Conservation (phyloP, 2,797 vertebrate genomes). For the Momotus momota region DNA sequence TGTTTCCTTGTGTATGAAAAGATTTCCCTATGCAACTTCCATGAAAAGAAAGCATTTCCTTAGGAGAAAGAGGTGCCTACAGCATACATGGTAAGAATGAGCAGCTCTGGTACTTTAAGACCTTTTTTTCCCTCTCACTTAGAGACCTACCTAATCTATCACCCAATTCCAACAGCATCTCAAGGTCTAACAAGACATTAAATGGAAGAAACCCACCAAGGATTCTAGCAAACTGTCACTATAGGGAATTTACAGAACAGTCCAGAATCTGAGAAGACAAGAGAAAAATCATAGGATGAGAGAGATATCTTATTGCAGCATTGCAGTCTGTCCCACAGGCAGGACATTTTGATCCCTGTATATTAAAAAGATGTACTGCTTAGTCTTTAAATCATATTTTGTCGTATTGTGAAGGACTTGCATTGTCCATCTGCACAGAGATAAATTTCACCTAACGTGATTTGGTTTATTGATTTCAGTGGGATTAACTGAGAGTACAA, state of each 20-base stretch:
- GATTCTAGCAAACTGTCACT: not conserved
- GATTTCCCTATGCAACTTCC: not conserved
- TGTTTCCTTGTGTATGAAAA: not conserved
- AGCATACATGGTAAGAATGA: not conserved
- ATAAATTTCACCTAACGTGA: not conserved
- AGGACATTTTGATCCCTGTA: not conserved
- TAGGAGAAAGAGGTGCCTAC: not conserved
- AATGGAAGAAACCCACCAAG: not conserved
- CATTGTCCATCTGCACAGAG: not conserved
- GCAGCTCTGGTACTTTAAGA: not conserved
- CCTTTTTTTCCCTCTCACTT: not conserved
- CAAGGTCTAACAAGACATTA: not conserved
- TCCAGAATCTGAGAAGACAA: not conserved
- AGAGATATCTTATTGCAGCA: not conserved
- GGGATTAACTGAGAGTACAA: conserved; percentile 5
- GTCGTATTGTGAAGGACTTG: not conserved
- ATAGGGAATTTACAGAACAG: not conserved
- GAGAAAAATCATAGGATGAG: not conserved
- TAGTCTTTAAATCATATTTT: not conserved
- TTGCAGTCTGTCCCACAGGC: not conserved
- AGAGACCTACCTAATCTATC: not conserved
- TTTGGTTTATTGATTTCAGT: conserved; percentile 12
- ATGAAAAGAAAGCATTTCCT: not conserved
- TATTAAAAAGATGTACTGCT: not conserved
- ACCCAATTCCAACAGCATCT: not conserved